Conservation (phyloP, 2,797 vertebrate species). For the Kryptolebias ocellatus region DNA sequence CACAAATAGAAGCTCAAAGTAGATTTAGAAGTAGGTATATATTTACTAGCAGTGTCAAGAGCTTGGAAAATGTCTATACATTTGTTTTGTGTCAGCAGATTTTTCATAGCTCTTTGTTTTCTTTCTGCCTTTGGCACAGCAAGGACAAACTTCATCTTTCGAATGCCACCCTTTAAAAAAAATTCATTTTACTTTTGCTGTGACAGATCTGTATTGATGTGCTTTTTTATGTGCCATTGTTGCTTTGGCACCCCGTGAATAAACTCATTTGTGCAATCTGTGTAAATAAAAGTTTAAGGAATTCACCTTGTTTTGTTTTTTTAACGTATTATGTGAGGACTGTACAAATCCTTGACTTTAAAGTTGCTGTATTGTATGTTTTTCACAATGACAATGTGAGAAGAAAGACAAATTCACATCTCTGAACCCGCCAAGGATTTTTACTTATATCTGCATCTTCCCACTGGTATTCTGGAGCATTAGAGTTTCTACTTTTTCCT, state of each 20-base stretch:
- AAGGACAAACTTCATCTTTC: slow-evolving; percentile 31
- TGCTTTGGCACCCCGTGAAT: slow-evolving; percentile 9
- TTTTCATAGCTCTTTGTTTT: neutral
- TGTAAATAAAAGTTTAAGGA: slow-evolving; percentile 14
- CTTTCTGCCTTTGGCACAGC: slow-evolving; percentile 30
- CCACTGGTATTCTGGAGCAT: neutral
- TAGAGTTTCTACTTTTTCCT: neutral
- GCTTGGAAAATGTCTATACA: too few species aligned
- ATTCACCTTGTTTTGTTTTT: neutral
- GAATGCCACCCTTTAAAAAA: slow-evolving; percentile 41
- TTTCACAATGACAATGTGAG: neutral
- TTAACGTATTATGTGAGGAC: neutral
- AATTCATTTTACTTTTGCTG: slow-evolving; percentile 22
- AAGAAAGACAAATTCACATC: neutral
- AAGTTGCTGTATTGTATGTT: neutral
- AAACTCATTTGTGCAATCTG: slow-evolving; percentile 1
- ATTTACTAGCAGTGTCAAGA: too few species aligned
- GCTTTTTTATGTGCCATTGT: neutral
- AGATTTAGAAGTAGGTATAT: too few species aligned
- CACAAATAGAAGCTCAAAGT: too few species aligned
- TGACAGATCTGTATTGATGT: neutral
- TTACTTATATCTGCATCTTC: slow-evolving; percentile 10
- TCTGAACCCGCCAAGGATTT: neutral
- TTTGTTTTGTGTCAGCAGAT: too few species aligned
- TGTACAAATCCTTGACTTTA: neutral